Base-by-base conservation (phyloP, 2,888 invertebrate species). In the Sylvicola fuscatus region DNA sequence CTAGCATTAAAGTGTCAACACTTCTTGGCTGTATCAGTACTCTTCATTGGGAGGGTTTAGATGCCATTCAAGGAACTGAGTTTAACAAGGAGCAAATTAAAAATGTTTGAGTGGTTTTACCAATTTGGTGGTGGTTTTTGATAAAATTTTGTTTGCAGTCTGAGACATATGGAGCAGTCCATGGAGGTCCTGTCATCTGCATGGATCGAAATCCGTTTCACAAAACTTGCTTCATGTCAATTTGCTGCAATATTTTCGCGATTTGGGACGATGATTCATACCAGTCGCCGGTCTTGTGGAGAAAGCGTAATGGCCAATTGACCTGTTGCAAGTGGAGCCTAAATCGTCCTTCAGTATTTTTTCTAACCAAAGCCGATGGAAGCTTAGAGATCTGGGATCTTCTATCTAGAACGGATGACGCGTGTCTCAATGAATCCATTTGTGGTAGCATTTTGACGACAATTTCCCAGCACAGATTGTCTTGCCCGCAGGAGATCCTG, bases 321-420 rank as follows among this genome's bases (percentile, higher is more conserved):
- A 75, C 77, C 0, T 64, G 68, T 12, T 70, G 75, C 1, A 58
- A 62, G 27, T 87, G 86, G 84, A 81, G 80, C n/a, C 61, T 66
- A n/a, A 66, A 70, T 31, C 66, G 78, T 35, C 73, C 83, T 1
- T 72, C 73, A 34, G 65, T 79, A 33, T 59, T 86, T 38, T 77
- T 74, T 48, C 54, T 86, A 37, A 65, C 71, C 2, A 70, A 76
- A 14, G 64, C 62, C 15, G 81, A 84, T 58, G 86, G 86, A 3
- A 67, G 65, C 38, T 59, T 83, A 11, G 84, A 87, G 55, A 70
- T 74, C 10, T 89, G 87, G 87, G 78, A 84, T 58, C 58, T 87
- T 38, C 54, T 11, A 57, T 55, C 53, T n/a, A 50, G 56, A 2
- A 56, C 54, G 34, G 56, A 58, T 38, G 50, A 51, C 42, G 74